Evolutionary conservation across 2,797 vertebrate species (phyloP).

Genomic region (Squalus acanthias): DNA sequence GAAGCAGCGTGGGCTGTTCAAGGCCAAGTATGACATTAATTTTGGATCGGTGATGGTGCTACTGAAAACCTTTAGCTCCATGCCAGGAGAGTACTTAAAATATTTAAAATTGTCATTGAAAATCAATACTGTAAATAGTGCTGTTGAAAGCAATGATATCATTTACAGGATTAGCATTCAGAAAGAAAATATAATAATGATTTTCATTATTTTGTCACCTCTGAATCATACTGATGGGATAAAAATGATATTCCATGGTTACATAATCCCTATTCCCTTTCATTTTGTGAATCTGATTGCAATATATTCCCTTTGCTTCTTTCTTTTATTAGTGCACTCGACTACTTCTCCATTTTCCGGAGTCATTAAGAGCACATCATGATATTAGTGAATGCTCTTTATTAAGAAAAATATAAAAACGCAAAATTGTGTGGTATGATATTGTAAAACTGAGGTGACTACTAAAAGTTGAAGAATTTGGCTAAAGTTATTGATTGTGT

Average conservation of each 20-base stretch:
- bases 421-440: too few species aligned
- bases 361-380: not conserved
- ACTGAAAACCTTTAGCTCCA: not conserved
- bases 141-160: constrained; percentile 26
- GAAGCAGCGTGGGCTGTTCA: not conserved
- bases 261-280: not conserved
- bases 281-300: not conserved
- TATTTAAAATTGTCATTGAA: constrained; percentile 30
- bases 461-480: not conserved
- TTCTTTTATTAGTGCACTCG: not conserved
- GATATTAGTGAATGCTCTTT: not conserved
- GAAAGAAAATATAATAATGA: constrained; percentile 29
- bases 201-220: constrained; percentile 29
- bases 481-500: not conserved
- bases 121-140: constrained; percentile 30
- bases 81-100: constrained; percentile 20
- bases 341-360: not conserved
- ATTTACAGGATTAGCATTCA: constrained; percentile 26
- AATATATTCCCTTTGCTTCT: not conserved
- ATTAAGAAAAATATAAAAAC: not conserved
- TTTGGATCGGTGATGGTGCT: not conserved
- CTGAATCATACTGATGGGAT: not conserved
- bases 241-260: not conserved
- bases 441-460: not conserved
- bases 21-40: not conserved